Evolutionary conservation across 2,888 invertebrate species (phyloP).

Genomic region (Polia nebulosa): DNA sequence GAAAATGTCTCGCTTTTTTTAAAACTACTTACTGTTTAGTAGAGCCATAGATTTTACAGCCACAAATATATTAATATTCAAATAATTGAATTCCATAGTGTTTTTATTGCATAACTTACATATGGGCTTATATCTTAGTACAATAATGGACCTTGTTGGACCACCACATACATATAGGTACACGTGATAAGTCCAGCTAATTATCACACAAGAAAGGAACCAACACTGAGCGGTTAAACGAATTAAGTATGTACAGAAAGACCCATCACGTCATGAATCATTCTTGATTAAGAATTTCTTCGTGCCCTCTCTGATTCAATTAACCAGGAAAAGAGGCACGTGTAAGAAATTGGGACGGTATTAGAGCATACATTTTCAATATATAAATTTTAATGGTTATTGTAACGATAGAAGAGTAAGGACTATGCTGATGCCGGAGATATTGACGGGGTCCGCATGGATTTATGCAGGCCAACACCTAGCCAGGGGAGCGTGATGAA

Average conservation of each 20-base stretch:
- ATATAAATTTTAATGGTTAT: neutral
- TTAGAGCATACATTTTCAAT: neutral
- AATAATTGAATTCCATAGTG: too few species aligned
- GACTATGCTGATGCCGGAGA: too few species aligned
- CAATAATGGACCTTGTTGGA: neutral
- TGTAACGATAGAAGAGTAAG: too few species aligned
- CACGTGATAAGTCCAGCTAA: neutral
- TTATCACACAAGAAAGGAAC: conserved; percentile 3
- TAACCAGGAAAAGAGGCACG: conserved; percentile 17
- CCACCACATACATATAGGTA: neutral
- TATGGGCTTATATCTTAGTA: neutral
- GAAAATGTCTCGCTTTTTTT: too few species aligned
- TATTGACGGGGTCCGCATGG: too few species aligned
- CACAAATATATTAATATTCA: too few species aligned
- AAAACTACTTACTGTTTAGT: too few species aligned
- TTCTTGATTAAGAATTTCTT: conserved; percentile 40
- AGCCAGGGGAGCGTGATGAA: too few species aligned
- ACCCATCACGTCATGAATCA: conserved; percentile 30
- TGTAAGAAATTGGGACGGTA: neutral
- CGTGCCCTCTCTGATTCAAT: conserved; percentile 37
- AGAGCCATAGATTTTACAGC: too few species aligned
- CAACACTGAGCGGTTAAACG: conserved; percentile 2
- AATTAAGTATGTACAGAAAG: conserved; percentile 29
- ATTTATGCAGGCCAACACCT: too few species aligned
- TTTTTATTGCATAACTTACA: too few species aligned